Evolutionary conservation across 2,888 invertebrate species (phyloP), one percentile per base, ranked within the genome.

Genomic region (Meandrusa payeni): DNA sequence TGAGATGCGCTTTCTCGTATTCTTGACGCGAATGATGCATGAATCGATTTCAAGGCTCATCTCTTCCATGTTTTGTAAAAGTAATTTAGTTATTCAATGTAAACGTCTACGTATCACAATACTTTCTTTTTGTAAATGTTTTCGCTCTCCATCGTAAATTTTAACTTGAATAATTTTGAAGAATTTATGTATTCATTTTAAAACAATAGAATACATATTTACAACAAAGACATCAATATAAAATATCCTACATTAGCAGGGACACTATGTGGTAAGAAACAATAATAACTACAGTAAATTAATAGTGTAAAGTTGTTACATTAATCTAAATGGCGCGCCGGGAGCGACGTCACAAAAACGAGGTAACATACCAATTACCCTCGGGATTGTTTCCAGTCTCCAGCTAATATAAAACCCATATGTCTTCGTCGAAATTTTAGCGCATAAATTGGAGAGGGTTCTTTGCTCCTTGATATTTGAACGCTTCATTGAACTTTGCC

Each of bases 361-460:
- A 36, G 39, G 50, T 51, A 61, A 57, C 58, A 54, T 59, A 65
- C 60, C 57, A 52, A 64, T 65, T 61, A 62, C 55, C 51, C 50
- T 46, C 52, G 52, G 54, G 56, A 58, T 57, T 55, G 55, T 61
- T 61, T 57, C 54, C 42, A 46, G 46, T 10, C 27, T 15, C 27
- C 26, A 50, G 49, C 48, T 55, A 58, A 57, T 55, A 61, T 9
- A 20, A 19, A 11, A 17, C 9, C 37, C 15, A 33, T 41, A 28
- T 31, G 42, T 50, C 44, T 31, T 44, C 17, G 33, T n/a, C 17
- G 13, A 31, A 31, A 37, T 19, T 41, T 7, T 23, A 23, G 27
- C 29, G 20, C 32, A 13, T 9, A 39, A 36, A 46, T 47, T 47
- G 34, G 24, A 41, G 33, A 37, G 40, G 12, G 23, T 22, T 19